Conservation (phyloP, 2,113 vertebrate genomes). For the Mionectes macconnelli region DNA sequence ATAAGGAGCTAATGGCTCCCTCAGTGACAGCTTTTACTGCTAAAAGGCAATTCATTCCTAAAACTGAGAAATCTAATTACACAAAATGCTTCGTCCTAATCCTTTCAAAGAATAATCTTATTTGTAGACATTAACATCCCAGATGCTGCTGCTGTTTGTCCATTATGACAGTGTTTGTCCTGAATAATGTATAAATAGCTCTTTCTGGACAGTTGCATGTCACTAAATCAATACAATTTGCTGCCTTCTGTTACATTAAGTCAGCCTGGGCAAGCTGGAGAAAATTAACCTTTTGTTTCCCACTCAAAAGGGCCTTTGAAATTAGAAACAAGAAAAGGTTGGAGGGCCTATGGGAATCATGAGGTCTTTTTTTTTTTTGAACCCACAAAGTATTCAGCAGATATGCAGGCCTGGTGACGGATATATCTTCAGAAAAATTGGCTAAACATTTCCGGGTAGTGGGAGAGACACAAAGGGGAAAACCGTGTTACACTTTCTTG, state of each 20-base stretch:
- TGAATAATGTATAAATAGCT: slow-evolving; percentile 89
- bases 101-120: slow-evolving; percentile 97
- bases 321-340: slow-evolving; percentile 73
- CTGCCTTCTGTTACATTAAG: slow-evolving; percentile 90
- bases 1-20: slow-evolving; percentile 97
- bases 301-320: slow-evolving; percentile 75
- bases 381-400: neutral
- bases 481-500: neutral
- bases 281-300: slow-evolving; percentile 89
- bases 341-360: slow-evolving; percentile 36
- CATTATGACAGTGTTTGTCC: slow-evolving; percentile 89
- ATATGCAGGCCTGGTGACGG: neutral
- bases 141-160: slow-evolving; percentile 95
- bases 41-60: slow-evolving; percentile 97
- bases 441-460: neutral
- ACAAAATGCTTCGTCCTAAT: slow-evolving; percentile 95
- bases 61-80: slow-evolving; percentile 98
- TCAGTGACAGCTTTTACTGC: slow-evolving; percentile 91
- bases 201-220: slow-evolving; percentile 87
- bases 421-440: neutral
- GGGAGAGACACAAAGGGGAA: neutral
- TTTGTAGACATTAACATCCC: slow-evolving; percentile 98
- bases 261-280: slow-evolving; percentile 82
- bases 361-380: neutral
- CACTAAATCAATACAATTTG: slow-evolving; percentile 90